These are phyloP conservation scores for Rafetus swinhoei DNA, from an alignment of 2,113 vertebrate genomes.

Conservation along the genomic window DNA sequence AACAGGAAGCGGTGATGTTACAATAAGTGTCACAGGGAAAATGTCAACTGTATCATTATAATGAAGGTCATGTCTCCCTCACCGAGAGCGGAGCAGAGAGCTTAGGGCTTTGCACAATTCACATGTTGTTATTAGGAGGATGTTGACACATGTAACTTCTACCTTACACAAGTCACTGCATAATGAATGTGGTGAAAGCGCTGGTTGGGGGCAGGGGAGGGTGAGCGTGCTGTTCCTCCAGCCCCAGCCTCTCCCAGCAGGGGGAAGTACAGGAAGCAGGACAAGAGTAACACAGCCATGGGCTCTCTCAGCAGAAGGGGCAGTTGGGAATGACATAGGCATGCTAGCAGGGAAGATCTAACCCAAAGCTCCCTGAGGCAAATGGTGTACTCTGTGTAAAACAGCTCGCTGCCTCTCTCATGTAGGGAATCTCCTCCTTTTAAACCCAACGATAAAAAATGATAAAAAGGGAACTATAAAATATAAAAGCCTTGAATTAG, in stretches of 20 bases:
- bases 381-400: slow-evolving; percentile 61
- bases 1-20: slow-evolving; percentile 73
- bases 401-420: slow-evolving; percentile 62
- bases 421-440: slow-evolving; percentile 67
- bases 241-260: background rate
- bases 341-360: slow-evolving; percentile 30
- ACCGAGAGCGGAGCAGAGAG: slow-evolving; percentile 43
- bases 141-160: slow-evolving; percentile 62
- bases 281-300: rapidly evolving
- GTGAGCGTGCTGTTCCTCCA: background rate
- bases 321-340: background rate
- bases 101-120: slow-evolving; percentile 70
- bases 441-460: slow-evolving; percentile 73
- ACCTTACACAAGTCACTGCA: slow-evolving; percentile 47
- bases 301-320: background rate
- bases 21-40: slow-evolving; percentile 74
- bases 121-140: slow-evolving; percentile 72
- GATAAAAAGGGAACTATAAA: slow-evolving; percentile 66
- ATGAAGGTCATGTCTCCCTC: slow-evolving; percentile 77
- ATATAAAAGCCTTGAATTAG: slow-evolving; percentile 71
- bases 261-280: background rate
- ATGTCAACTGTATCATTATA: slow-evolving; percentile 79
- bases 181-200: background rate
- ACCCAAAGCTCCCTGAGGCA: slow-evolving; percentile 63
- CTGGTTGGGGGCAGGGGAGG: background rate